Evolutionary conservation across 2,113 vertebrate species (phyloP), one percentile per base, ranked within the genome.

Genomic region (Catharus minimus): DNA sequence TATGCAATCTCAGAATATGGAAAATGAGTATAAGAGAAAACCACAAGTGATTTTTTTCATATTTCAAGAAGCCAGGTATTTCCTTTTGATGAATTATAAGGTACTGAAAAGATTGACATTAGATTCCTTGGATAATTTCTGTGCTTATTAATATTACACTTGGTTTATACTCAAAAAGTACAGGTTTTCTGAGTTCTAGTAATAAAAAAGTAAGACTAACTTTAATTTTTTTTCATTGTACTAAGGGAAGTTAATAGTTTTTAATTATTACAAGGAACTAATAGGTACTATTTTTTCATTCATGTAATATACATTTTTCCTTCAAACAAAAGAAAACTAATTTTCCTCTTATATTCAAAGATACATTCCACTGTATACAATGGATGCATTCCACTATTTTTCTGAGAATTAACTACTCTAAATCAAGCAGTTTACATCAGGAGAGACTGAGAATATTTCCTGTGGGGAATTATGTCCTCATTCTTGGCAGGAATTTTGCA

Each of bases 61-160:
- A 49, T 94, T 93, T 94, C 74, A 77, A 71, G 90, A 92, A 82
- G 32, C 5, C 75, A 60, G 28, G 32, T 81, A 82, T n/a, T 86
- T 83, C 58, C 28, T 90, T 95, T 89, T 86, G 71, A 86, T 95
- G 75, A 94, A 83, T 86, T 95, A 84, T 83, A 86, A 86, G 47
- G 57, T 74, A 83, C 53, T 61, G 47, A 88, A 95, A 95, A 86
- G 68, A 67, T 15, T 90, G 55, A 81, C 78, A 56, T 60, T 65
- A 32, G n/a, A 66, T 72, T 79, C 55, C 61, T 95, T 65, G 38
- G 76, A 49, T 79, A 72, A 79, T 86, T 90, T 95, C 55, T 85
- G 19, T 90, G 17, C 26, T 75, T 94, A 68, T 74, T 82, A 89
- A 91, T 36, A 49, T 79, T 85, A 53, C 10, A 77, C 21, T 56